These are phyloP conservation scores for Theodoxus fluviatilis DNA, from an alignment of 2,888 invertebrate species.

Conservation along the genomic window DNA sequence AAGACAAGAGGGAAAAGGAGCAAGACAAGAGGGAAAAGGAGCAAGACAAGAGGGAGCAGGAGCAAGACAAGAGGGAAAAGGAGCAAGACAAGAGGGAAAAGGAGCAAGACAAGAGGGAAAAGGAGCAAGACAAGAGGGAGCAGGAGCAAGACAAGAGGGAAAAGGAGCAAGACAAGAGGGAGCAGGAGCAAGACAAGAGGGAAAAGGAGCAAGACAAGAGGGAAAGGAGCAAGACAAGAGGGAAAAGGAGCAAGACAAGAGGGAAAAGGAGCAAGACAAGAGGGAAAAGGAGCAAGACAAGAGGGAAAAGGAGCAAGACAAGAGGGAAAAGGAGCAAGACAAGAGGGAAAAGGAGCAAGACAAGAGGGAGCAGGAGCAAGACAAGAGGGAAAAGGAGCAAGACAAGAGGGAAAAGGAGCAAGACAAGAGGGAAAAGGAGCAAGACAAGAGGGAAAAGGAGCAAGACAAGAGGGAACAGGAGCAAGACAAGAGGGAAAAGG, in stretches of 20 bases:
- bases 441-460: too few species aligned
- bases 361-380: not conserved
- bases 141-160: not conserved
- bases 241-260: not conserved
- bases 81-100: not conserved
- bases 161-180: not conserved
- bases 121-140: not conserved
- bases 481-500: too few species aligned
- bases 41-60: not conserved
- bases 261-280: not conserved
- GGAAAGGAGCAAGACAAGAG: not conserved
- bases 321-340: not conserved
- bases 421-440: too few species aligned
- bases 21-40: not conserved
- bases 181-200: not conserved
- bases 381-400: conserved; percentile 1
- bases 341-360: not conserved
- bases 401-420: too few species aligned
- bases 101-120: not conserved
- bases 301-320: not conserved
- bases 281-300: not conserved
- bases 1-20: not conserved
- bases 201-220: not conserved
- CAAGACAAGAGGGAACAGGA: too few species aligned
- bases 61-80: not conserved